phyloP scores from a whole-genome alignment of 2,888 invertebrate genomes.

The Synanthedon andrenaeformis region DNA sequence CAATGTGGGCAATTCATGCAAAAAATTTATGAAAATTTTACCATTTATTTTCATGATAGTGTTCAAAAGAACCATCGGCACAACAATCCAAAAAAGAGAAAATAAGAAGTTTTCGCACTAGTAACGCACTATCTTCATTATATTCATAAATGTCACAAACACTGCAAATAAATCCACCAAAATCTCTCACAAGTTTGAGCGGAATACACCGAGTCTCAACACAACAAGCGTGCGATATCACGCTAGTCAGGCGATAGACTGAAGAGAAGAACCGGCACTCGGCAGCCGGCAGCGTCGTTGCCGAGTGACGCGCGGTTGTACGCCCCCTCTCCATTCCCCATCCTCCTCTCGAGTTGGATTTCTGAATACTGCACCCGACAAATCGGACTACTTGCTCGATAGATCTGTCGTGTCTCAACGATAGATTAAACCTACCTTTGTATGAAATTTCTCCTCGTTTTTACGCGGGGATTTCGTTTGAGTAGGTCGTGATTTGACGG shows the following conservation, averaged over 20 bases:
- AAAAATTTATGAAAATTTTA: slow-evolving; percentile 40
- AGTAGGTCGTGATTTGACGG: slow-evolving; percentile 40
- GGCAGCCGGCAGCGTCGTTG: slow-evolving; percentile 9
- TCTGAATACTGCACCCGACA: slow-evolving; percentile 40
- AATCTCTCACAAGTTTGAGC: slow-evolving; percentile 45
- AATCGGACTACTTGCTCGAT: slow-evolving; percentile 41
- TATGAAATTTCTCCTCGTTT: slow-evolving; percentile 47
- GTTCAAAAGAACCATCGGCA: slow-evolving; percentile 66
- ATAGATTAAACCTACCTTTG: slow-evolving; percentile 44
- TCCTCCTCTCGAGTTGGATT: slow-evolving; percentile 12
- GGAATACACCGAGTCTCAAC: background rate
- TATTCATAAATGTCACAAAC: slow-evolving; percentile 41
- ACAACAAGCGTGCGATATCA: slow-evolving; percentile 20
- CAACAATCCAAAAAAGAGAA: slow-evolving; percentile 33
- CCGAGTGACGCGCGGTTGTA: slow-evolving; percentile 34
- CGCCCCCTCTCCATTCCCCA: slow-evolving; percentile 16
- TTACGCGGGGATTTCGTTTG: slow-evolving; percentile 31
- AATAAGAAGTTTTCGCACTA: slow-evolving; percentile 30
- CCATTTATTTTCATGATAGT: slow-evolving; percentile 68
- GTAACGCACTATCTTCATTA: slow-evolving; percentile 37
- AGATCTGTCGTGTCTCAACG: slow-evolving; percentile 40
- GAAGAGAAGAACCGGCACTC: slow-evolving; percentile 17
- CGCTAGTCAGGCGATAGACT: slow-evolving; percentile 36
- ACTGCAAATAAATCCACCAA: slow-evolving; percentile 55
- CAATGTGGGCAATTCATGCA: slow-evolving; percentile 9